Evolutionary conservation across 2,888 invertebrate species (phyloP), one percentile per base, ranked within the genome.

Genomic region (Microplitis deprimator): DNA sequence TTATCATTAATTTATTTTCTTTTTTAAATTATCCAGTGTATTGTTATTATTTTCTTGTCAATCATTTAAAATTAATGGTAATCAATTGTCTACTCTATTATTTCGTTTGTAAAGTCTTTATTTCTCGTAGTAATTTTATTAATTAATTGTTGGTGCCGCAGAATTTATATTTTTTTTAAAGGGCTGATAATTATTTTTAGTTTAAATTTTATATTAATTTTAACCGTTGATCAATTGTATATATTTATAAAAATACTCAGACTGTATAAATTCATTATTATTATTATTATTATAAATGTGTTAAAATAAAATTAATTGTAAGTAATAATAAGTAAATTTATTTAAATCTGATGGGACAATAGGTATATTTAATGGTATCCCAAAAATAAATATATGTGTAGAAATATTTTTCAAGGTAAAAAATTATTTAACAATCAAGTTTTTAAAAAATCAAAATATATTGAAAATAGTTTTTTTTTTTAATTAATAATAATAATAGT

Each of bases 131-230:
- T 13, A 29, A 29, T 59, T 39, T 59, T 70, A 71, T 71, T n/a
- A 71, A 60, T 65, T 67, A 76, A 67, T 68, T 76, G 72, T 79
- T 79, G 82, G 80, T 81, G 80, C 80, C 80, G 78, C 77, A 79
- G 74, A 80, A 74, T 79, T 79, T 41, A 50, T 50, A 50, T 50
- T 80, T 80, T 79, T 79, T 77, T 75, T 79, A 81, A 77, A 68
- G 68, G 62, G 71, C 60, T 40, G 38, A 62, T 75, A 38, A 50
- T 70, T 69, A 65, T 64, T 62, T 71, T 71, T 39, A 20, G 50
- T 17, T 70, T 29, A 59, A 29, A 70, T 60, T 70, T 70, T 59
- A 60, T 71, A 40, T 13, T 71, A 71, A 29, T 71, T 71, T 61
- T 61, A 61, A 71, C 61, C 71, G 61, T 71, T 61, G 40, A 71